Evolutionary conservation across 1,140 invertebrate genomes (phyloP).

Genomic region (Danaus plexippus): DNA sequence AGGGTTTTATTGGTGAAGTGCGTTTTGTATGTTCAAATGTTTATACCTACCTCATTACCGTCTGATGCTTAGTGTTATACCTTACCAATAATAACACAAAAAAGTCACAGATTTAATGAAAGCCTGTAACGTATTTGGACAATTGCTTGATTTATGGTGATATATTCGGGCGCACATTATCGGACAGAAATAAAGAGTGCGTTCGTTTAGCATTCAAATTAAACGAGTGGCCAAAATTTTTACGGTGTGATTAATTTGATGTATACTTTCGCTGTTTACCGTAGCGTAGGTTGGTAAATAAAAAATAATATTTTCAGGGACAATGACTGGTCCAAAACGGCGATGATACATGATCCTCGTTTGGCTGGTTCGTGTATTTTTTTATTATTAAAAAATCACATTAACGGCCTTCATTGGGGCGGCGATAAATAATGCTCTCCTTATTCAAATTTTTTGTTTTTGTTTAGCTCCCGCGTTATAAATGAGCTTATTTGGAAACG

Average conservation of each 20-base stretch:
- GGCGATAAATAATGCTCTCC: constrained; percentile 70
- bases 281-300: constrained; percentile 49
- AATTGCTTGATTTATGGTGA: too few species aligned
- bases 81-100: constrained; percentile 7
- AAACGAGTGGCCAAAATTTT: constrained; percentile 30
- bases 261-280: constrained; percentile 48
- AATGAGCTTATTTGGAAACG: constrained; percentile 70
- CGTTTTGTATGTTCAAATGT: constrained; percentile 33
- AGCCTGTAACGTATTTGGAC: too few species aligned
- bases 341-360: constrained; percentile 69
- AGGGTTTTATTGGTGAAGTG: constrained; percentile 53
- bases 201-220: constrained; percentile 21
- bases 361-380: constrained; percentile 58
- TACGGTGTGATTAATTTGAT: constrained; percentile 55
- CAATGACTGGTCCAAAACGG: constrained; percentile 67
- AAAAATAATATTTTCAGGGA: constrained; percentile 57
- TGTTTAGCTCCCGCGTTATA: constrained; percentile 65
- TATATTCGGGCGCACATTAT: too few species aligned
- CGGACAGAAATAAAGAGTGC: constrained; percentile 7
- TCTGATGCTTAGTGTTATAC: constrained; percentile 4
- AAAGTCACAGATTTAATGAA: not conserved
- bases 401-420: constrained; percentile 69
- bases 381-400: constrained; percentile 71
- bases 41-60: constrained; percentile 17
- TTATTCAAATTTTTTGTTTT: constrained; percentile 72